phyloP scores from a whole-genome alignment of 2,888 invertebrate species.

The Liposcelis brunnea region DNA sequence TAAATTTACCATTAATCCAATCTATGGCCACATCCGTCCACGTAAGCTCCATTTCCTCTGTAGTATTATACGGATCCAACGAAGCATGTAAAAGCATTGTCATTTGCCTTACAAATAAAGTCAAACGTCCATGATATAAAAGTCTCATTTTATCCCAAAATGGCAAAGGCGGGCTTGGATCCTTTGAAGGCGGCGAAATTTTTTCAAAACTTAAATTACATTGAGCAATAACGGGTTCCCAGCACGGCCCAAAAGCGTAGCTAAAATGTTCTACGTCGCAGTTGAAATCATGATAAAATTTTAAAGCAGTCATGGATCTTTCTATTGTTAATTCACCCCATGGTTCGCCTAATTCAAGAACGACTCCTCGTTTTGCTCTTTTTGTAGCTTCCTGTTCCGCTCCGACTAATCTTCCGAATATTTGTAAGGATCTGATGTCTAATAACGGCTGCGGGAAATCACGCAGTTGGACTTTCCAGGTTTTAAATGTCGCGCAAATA shows the following conservation, averaged over 20 bases:
- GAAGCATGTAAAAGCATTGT: conserved; percentile 90
- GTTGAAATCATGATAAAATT: conserved; percentile 95
- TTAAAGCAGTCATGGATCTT: conserved; percentile 82
- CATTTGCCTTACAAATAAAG: conserved; percentile 70
- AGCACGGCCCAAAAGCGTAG: conserved; percentile 96
- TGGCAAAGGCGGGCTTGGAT: conserved; percentile 83
- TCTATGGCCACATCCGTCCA: conserved; percentile 89
- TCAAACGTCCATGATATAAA: conserved; percentile 80
- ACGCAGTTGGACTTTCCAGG: conserved; percentile 75
- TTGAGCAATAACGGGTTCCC: conserved; percentile 93
- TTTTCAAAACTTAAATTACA: conserved; percentile 77
- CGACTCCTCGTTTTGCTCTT: conserved; percentile 57
- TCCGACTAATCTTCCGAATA: conserved; percentile 81
- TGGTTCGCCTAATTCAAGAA: conserved; percentile 65
- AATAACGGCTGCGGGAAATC: conserved; percentile 93
- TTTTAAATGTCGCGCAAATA: conserved; percentile 60
- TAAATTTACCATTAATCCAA: conserved; percentile 73
- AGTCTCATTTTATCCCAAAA: conserved; percentile 97
- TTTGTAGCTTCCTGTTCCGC: conserved; percentile 71
- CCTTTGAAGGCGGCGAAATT: conserved; percentile 68
- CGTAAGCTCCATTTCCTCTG: conserved; percentile 95
- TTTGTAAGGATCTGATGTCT: conserved; percentile 59
- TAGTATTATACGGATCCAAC: conserved; percentile 94
- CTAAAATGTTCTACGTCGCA: conserved; percentile 78
- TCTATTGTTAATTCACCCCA: conserved; percentile 71